These are phyloP conservation scores for Rhabdomys pumilio DNA, from an alignment of 2,797 vertebrate species.

Conservation along the genomic window DNA sequence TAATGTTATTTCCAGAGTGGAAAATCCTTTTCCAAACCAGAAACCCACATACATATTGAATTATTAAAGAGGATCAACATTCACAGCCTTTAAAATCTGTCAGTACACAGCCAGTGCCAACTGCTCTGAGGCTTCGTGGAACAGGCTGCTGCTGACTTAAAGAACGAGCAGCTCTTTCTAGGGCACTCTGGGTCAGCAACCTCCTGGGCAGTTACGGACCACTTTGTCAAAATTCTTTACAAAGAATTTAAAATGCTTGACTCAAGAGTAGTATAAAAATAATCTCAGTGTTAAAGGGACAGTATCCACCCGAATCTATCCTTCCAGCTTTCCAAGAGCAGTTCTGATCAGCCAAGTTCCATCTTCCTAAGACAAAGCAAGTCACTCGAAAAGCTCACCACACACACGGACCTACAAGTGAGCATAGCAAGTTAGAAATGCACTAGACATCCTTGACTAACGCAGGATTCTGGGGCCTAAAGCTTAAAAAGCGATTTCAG, in stretches of 20 bases:
- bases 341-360: not conserved
- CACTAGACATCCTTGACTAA: slow-evolving; percentile 33
- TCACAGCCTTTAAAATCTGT: not conserved
- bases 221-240: not conserved
- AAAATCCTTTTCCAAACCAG: not conserved
- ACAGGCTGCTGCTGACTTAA: not conserved
- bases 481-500: not conserved
- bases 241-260: slow-evolving; percentile 73
- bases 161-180: not conserved
- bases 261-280: slow-evolving; percentile 75
- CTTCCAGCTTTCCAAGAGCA: not conserved
- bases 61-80: slow-evolving; percentile 28
- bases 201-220: slow-evolving; percentile 16
- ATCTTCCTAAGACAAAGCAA: slow-evolving; percentile 64
- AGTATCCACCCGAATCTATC: slow-evolving; percentile 23
- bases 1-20: not conserved
- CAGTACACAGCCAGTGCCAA: not conserved
- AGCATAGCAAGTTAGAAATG: slow-evolving; percentile 46
- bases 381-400: slow-evolving; percentile 57
- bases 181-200: not conserved
- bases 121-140: not conserved
- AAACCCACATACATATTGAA: not conserved
- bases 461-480: not conserved
- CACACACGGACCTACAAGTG: not conserved
- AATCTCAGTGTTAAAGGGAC: slow-evolving; percentile 38